Percentiles rank a stretch among this genome's conserved stretches.
Conservation (phyloP, 2,888 invertebrate species). For the Sepiola atlantica region DNA sequence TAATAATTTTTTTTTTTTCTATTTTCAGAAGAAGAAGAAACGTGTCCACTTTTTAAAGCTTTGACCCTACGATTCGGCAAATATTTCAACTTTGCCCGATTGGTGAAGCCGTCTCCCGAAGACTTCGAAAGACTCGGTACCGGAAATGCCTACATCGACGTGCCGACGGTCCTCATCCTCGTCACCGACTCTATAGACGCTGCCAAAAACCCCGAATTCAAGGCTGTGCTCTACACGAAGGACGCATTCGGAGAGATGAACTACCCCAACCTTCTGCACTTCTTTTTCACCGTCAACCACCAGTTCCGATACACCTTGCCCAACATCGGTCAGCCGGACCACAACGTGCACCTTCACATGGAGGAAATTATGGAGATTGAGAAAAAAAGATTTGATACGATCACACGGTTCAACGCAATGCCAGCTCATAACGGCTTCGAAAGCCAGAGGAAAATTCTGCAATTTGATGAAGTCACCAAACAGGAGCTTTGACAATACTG, state of each 20-base stretch:
- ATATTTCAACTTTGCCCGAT: conserved; percentile 60
- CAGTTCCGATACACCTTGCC: conserved; percentile 59
- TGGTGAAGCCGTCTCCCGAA: conserved; percentile 57
- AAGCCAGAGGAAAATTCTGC: conserved; percentile 17
- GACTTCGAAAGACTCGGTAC: conserved; percentile 58
- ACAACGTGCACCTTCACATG: conserved; percentile 61
- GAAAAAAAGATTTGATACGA: conserved; percentile 57
- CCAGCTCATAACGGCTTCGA: neutral
- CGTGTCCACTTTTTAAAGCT: conserved; percentile 56
- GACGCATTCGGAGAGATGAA: conserved; percentile 56
- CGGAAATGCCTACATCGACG: conserved; percentile 52
- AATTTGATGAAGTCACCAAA: conserved; percentile 41
- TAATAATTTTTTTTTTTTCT: conserved; percentile 37
- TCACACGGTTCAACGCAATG: neutral
- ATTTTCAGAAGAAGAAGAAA: conserved; percentile 58
- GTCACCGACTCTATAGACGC: conserved; percentile 52
- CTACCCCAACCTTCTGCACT: conserved; percentile 60
- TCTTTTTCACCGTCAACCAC: conserved; percentile 59
- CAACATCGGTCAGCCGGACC: conserved; percentile 55
- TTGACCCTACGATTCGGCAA: conserved; percentile 58
- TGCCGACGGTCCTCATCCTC: conserved; percentile 58
- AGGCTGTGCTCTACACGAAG: conserved; percentile 58
- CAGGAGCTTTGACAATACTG: conserved; percentile 43
- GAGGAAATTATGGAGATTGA: conserved; percentile 59
- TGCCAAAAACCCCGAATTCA: conserved; percentile 52